Conservation (phyloP, 2,113 vertebrate genomes). For the Trogon surrucura region DNA sequence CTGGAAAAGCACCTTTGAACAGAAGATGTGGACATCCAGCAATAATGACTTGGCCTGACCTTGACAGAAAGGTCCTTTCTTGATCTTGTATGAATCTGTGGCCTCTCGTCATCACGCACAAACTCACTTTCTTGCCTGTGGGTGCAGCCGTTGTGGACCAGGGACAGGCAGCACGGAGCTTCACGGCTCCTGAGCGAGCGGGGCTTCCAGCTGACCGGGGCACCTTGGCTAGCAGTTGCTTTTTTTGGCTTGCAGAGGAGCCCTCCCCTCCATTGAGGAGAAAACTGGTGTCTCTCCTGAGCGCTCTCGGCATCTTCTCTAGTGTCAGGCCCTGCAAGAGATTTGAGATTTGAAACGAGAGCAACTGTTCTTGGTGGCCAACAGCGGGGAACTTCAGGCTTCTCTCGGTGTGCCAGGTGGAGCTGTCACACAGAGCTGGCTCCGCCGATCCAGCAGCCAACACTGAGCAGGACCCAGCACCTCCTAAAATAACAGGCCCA, state of each 20-base stretch:
- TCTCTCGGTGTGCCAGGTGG: neutral
- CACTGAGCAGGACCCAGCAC: rapidly evolving
- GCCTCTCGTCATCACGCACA: neutral
- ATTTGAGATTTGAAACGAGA: neutral
- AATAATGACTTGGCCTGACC: neutral
- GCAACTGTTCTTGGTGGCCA: neutral
- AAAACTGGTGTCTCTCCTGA: neutral
- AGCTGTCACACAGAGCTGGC: neutral
- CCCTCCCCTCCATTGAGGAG: neutral
- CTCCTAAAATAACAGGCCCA: neutral
- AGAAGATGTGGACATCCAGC: neutral
- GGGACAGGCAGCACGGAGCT: neutral
- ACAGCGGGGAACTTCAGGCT: rapidly evolving
- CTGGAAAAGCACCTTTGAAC: neutral
- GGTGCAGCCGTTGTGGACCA: neutral
- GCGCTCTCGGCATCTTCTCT: neutral
- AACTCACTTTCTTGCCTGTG: neutral
- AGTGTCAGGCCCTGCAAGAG: neutral
- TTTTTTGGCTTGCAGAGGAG: neutral
- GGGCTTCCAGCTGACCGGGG: neutral
- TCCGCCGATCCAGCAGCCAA: neutral
- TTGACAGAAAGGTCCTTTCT: neutral
- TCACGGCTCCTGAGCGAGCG: neutral
- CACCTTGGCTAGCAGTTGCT: neutral
- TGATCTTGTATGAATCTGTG: neutral